These are phyloP conservation scores for Hermaeophaga mercurialis DNA, from an alignment of 2,888 invertebrate genomes.

Conservation along the genomic window DNA sequence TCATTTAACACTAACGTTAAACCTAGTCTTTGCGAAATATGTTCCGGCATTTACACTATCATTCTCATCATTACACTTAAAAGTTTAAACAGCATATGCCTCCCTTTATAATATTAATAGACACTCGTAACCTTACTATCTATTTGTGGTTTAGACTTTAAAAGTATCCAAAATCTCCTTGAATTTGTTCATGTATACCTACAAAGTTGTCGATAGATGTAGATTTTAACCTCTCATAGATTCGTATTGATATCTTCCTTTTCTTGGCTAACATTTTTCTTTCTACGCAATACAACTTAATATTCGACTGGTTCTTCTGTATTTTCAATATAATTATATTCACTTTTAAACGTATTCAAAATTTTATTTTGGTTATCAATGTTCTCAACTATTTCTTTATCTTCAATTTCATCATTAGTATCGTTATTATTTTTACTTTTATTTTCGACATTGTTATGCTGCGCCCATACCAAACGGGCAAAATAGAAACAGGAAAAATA, in stretches of 20 bases:
- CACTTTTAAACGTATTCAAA: neutral
- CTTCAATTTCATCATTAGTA: slow-evolving; percentile 34
- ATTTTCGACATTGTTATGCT: neutral
- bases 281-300: neutral
- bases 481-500: too few relatives aligned
- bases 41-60: slow-evolving; percentile 46
- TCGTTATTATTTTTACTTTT: slow-evolving; percentile 2
- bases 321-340: neutral
- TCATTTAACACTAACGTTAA: slow-evolving; percentile 58
- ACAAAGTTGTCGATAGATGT: slow-evolving; percentile 43
- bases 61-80: slow-evolving; percentile 59
- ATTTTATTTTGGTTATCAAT: slow-evolving; percentile 29
- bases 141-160: slow-evolving; percentile 23
- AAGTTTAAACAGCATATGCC: slow-evolving; percentile 65
- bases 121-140: slow-evolving; percentile 1
- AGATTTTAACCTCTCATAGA: slow-evolving; percentile 37
- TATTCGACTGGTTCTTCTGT: neutral
- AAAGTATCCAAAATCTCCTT: slow-evolving; percentile 41
- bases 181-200: slow-evolving; percentile 38
- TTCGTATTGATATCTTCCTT: slow-evolving; percentile 28
- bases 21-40: neutral
- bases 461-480: too few relatives aligned
- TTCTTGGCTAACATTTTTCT: neutral
- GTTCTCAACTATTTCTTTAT: too few relatives aligned
- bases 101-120: slow-evolving; percentile 7